Base-by-base conservation (phyloP, 64 coral and sea anemone species). In the Platygyra sinensis region DNA sequence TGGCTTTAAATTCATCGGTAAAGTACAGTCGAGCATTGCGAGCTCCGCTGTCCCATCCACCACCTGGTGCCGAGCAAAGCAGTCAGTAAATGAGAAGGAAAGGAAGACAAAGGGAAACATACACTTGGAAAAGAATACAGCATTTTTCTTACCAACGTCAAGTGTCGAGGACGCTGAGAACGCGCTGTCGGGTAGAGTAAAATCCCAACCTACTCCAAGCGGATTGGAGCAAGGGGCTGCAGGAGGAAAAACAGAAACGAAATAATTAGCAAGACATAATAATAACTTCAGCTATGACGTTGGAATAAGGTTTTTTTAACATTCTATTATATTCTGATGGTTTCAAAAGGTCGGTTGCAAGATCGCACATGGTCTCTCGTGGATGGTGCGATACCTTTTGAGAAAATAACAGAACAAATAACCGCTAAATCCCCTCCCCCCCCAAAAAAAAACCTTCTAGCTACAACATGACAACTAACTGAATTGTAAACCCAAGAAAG, bases 1-100 rank as follows among this genome's bases (percentile, higher is more conserved):
- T 96, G 31, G 78, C 72, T 2, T 42, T 31, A 15, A 84, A 84
- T 60, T 93, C 80, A 39, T 96, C 94, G 13, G 76, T 75, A 52
- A 89, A 78, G 52, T 86, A 96, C 80, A 96, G 79, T 52, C 94
- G 74, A 61, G 90, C 90, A 96, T 96, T 96, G 60, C 87, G 88
- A 12, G 94, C 90, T 5, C 87, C 94, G 32, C 86, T 64, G 46
- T 86, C 94, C 94, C 94, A 96, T 19, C 76, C 76, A 25, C 90
- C 94, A 93, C 13, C 51, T 74, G 25, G 42, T 2, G 77, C 22
- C n/a, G 83, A 25, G 25, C 10, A 87, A 10, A 52, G 72, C 24
- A 15, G 30, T 50, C 27, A 86, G 52, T 57, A 16, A 57, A 57
- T 57, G 54, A 57, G 15, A 57, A 2, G 54, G 15, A 57, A 57